Base-by-base conservation (phyloP, 2,888 invertebrate genomes). In the Anorthoa munda region DNA sequence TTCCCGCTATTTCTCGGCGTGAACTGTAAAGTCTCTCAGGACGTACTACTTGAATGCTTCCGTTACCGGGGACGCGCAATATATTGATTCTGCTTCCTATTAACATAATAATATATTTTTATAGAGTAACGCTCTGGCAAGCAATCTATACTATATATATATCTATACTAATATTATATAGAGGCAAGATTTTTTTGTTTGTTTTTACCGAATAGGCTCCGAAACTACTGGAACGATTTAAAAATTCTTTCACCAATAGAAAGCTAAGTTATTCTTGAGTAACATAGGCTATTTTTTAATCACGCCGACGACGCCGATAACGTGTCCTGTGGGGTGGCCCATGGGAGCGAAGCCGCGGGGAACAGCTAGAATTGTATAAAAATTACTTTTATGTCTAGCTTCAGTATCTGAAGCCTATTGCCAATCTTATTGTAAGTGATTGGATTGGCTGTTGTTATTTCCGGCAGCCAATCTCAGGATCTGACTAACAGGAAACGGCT, bases 1-100 rank as follows among this genome's bases (percentile, higher is more conserved):
- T 75, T 65, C 66, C 53, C 31, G 21, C 55, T 71, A 60, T 67
- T 64, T 60, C 61, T 69, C 56, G 60, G 56, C 77, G 81, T 79
- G 81, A 87, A 86, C 78, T 82, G 53, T 71, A 61, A 77, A 82
- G 66, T 83, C 87, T 76, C 83, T 15, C 2, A 70, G 79, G 86
- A 75, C 63, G 13, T n/a, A 77, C 66, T 72, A 65, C 82, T 85
- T 77, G 78, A 82, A 84, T 81, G 79, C 75, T 81, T 68, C 82
- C 72, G 76, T 80, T 76, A 78, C 70, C 66, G 58, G 46, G 31
- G 59, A 65, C 50, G 72, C 68, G 77, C 65, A 58, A 82, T 71
- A 77, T 80, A 85, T 82, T 82, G 75, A 73, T 73, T 65, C 15
- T 64, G 31, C 58, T 66, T 59, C 48, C 59, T 66, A 61, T 73